phyloP scores from a whole-genome alignment of 2,888 invertebrate species.

The Chymomyza procnemis region DNA sequence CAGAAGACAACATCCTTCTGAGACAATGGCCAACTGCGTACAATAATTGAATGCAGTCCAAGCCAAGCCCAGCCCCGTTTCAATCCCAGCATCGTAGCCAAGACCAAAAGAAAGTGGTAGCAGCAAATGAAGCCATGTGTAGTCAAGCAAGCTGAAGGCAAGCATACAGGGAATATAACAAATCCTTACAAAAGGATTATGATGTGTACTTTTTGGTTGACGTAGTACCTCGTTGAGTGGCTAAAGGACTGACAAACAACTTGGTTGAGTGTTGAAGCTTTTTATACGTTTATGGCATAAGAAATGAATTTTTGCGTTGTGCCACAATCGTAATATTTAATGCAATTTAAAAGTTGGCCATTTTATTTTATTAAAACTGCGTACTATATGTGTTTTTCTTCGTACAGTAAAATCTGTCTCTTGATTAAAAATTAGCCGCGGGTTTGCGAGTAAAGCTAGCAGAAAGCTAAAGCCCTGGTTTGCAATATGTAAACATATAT shows the following conservation, averaged over 20 bases:
- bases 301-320: background rate
- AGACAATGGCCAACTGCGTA: conserved; percentile 71
- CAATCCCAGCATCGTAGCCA: conserved; percentile 13
- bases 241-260: conserved; percentile 39
- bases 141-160: conserved; percentile 24
- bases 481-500: no score
- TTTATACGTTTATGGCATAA: conserved; percentile 5
- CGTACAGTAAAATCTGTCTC: no score
- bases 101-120: conserved; percentile 14
- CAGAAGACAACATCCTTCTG: conserved; percentile 49
- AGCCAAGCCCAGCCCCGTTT: background rate
- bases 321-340: background rate
- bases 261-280: conserved; percentile 44
- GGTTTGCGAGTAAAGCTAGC: no score
- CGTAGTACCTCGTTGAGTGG: conserved; percentile 51
- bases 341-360: background rate
- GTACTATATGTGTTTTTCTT: no score
- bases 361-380: no score
- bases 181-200: conserved; percentile 72
- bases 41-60: conserved; percentile 67
- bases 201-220: conserved; percentile 71
- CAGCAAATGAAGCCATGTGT: conserved; percentile 47
- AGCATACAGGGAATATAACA: conserved; percentile 57
- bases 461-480: no score
- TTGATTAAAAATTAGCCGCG: no score